Base-by-base conservation (phyloP, 2,797 vertebrate genomes). In the Discoglossus pictus region DNA sequence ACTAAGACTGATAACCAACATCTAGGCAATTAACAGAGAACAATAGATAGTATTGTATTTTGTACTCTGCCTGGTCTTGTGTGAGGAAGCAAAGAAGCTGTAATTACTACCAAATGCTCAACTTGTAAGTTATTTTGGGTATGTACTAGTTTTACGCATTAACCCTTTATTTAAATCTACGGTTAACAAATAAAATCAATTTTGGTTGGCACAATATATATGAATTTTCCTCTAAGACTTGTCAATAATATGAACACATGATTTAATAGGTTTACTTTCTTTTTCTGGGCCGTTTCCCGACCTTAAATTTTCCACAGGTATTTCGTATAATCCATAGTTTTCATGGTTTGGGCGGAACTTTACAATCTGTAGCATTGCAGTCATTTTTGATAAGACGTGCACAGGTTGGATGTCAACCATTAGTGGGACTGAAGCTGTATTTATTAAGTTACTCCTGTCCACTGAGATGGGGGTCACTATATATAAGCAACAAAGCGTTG, bases 1-100 rank as follows among this genome's bases (percentile, higher is more conserved):
- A 42, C 44, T 15, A 63, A 71, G 68, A 71, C 60, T 58, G 67
- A 71, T 71, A 59, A 58, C 60, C 68, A 71, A 64, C 68, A 64
- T 64, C 68, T 55, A 71, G 68, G 60, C 61, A 71, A 71, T 71
- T 71, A 71, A 59, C 46, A 35, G 25, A 18, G 61, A 64, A 71
- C 61, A 71, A 71, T 64, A 50, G 68, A 35, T 16, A n/a, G 35
- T 21, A 71, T 71, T 71, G 68, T 64, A 35, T 54, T 40, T 36
- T 48, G 59, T 42, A 36, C 53, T 13, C 44, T 64, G 40, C 44
- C 17, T 58, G 44, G 35, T 64, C 60, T 50, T 71, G 61, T 51
- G 61, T 71, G 68, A 48, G 18, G 62, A 48, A 56, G 27, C 20
- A 62, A 51, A 27, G 39, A 62, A 55, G 51, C 36, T 35, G 23